Percentiles rank a stretch among this genome's conserved stretches.
phyloP scores from a whole-genome alignment of 2,797 vertebrate genomes.

The Pempheris klunzingeri region DNA sequence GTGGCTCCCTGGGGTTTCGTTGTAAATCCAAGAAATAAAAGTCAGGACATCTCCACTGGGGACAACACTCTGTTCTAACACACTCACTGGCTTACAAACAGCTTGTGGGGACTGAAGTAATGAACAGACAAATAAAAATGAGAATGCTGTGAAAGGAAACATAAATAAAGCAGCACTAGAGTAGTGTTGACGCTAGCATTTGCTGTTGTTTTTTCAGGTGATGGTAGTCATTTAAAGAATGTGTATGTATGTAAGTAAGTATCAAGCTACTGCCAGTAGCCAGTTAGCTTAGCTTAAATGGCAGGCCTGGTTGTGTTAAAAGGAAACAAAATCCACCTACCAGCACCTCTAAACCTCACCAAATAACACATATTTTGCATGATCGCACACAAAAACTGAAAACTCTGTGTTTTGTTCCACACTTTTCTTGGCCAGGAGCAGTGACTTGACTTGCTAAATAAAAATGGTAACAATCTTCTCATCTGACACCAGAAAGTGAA shows the following conservation, averaged over 20 bases:
- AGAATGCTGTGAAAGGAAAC: conserved; percentile 49
- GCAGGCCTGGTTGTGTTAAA: not conserved
- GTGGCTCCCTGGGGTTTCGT: conserved; percentile 51
- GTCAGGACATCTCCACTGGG: conserved; percentile 58
- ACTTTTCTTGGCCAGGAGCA: not conserved
- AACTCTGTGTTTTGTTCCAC: too few relatives aligned
- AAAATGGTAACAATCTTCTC: not conserved
- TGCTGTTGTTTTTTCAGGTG: conserved; percentile 36
- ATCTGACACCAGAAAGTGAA: not conserved
- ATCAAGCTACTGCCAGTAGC: conserved; percentile 1
- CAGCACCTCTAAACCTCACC: not conserved
- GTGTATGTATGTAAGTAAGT: not conserved
- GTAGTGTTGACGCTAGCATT: conserved; percentile 28
- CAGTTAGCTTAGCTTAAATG: not conserved
- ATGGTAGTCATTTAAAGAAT: conserved; percentile 37
- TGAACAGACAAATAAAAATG: conserved; percentile 43
- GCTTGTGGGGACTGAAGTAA: conserved; percentile 47
- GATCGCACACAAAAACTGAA: too few relatives aligned
- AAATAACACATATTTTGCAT: not conserved
- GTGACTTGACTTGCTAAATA: not conserved
- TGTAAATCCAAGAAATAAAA: conserved; percentile 72
- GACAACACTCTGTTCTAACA: conserved; percentile 50
- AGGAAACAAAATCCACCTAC: not conserved
- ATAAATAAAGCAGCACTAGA: conserved; percentile 28
- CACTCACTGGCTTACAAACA: conserved; percentile 43